These are phyloP conservation scores for Cydia strobilella DNA, from an alignment of 1,140 invertebrate species.

Conservation along the genomic window DNA sequence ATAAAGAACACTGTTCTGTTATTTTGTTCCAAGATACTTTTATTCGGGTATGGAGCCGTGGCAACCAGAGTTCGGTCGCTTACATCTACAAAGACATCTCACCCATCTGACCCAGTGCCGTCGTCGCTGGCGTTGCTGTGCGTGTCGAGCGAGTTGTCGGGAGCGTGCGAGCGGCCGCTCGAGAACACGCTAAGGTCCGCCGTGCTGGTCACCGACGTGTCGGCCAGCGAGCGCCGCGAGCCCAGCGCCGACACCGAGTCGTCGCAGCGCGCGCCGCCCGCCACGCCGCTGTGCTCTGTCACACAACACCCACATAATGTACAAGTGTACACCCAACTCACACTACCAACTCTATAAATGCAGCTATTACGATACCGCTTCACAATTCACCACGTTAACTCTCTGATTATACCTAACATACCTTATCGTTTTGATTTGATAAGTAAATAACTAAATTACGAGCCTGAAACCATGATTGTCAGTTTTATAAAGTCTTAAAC, in stretches of 20 bases:
- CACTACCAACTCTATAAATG: background rate
- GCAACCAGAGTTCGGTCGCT: background rate
- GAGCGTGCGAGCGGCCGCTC: conserved; percentile 86
- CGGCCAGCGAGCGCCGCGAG: conserved; percentile 88
- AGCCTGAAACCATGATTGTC: no score
- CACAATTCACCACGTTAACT: background rate
- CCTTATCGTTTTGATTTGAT: background rate
- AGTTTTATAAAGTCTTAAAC: no score
- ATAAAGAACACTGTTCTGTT: no score
- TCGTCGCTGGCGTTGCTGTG: conserved; percentile 87
- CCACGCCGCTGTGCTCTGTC: conserved; percentile 68
- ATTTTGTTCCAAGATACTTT: background rate
- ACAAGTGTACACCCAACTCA: background rate
- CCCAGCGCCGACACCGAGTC: conserved; percentile 78
- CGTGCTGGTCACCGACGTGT: conserved; percentile 91
- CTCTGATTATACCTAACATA: background rate
- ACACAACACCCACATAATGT: conserved; percentile 34
- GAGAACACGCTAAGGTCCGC: conserved; percentile 90
- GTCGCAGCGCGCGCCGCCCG: conserved; percentile 64
- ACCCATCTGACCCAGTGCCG: conserved; percentile 83
- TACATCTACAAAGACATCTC: conserved; percentile 68
- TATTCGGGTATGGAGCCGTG: background rate
- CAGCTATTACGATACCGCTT: background rate
- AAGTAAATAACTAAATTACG: background rate
- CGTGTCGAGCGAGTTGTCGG: conserved; percentile 87